These are phyloP conservation scores for Drosophila leontia DNA, from an alignment of 1,140 invertebrate species.

Conservation along the genomic window DNA sequence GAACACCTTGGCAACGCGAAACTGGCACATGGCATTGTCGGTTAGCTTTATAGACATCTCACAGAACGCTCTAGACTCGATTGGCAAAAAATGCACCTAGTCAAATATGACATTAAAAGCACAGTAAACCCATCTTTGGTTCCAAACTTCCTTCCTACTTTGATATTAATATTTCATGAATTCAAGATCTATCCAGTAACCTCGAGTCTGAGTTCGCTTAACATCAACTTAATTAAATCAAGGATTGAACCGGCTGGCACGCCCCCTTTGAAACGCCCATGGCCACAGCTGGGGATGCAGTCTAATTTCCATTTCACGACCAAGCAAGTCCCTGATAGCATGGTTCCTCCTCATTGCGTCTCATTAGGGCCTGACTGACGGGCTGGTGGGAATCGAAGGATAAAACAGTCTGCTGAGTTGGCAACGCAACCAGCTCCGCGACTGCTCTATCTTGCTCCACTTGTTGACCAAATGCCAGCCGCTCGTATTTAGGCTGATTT, in stretches of 20 bases:
- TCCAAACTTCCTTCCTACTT: too few species aligned
- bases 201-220: not conserved
- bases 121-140: conserved; percentile 7
- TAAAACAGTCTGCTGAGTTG: conserved; percentile 60
- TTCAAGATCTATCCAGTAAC: not conserved
- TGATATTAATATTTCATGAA: not conserved
- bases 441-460: conserved; percentile 7
- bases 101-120: conserved; percentile 18
- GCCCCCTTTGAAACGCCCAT: conserved; percentile 41
- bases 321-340: conserved; percentile 41
- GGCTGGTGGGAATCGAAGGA: conserved; percentile 15
- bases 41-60: conserved; percentile 33
- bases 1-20: conserved; percentile 45
- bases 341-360: conserved; percentile 53
- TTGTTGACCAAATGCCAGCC: conserved; percentile 73
- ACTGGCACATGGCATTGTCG: conserved; percentile 36
- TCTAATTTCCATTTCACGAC: conserved; percentile 73
- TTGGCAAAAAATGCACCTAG: not conserved
- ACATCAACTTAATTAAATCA: conserved; percentile 70
- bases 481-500: conserved; percentile 76
- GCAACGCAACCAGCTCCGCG: conserved; percentile 33
- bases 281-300: conserved; percentile 46
- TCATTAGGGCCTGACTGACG: conserved; percentile 55
- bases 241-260: conserved; percentile 37
- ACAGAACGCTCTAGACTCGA: not conserved